phyloP scores from a whole-genome alignment of 2,797 vertebrate species.

The Megaceryle alcyon region DNA sequence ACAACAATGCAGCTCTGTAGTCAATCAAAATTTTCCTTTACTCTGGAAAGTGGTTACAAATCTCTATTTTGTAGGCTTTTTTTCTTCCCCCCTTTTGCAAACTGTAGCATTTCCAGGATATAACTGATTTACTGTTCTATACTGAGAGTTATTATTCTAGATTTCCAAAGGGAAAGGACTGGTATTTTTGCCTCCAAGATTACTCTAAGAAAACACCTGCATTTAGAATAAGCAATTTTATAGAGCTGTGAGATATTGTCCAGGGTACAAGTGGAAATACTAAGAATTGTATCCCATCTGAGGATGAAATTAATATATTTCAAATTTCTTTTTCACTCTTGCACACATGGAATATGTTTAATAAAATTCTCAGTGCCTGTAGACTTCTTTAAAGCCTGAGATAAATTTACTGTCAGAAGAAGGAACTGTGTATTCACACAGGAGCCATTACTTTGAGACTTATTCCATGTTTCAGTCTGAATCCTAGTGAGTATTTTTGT shows the following conservation, averaged over 20 bases:
- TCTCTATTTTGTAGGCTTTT: background rate
- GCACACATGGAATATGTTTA: conserved; percentile 51
- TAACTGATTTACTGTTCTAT: background rate
- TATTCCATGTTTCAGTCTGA: background rate
- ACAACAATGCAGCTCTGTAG: background rate
- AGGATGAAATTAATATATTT: conserved; percentile 32
- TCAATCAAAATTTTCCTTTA: background rate
- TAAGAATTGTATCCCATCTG: conserved; percentile 16
- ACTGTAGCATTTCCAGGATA: background rate
- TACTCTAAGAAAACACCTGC: conserved; percentile 48
- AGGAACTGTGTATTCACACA: conserved; percentile 1
- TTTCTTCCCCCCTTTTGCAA: background rate
- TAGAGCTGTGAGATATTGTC: conserved; percentile 13
- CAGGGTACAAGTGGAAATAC: conserved; percentile 33
- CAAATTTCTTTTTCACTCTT: conserved; percentile 6
- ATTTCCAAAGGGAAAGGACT: conserved; percentile 18
- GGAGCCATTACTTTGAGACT: conserved; percentile 2
- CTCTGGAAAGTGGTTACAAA: background rate
- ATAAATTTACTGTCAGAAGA: conserved; percentile 37
- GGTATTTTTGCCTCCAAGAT: background rate
- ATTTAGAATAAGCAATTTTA: conserved; percentile 20
- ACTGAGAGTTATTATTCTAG: background rate
- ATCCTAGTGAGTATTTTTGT: background rate
- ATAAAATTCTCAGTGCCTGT: conserved; percentile 11
- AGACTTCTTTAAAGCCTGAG: conserved; percentile 4